Conservation (phyloP, 2,888 invertebrate genomes). For the Drosophila seclusa region DNA sequence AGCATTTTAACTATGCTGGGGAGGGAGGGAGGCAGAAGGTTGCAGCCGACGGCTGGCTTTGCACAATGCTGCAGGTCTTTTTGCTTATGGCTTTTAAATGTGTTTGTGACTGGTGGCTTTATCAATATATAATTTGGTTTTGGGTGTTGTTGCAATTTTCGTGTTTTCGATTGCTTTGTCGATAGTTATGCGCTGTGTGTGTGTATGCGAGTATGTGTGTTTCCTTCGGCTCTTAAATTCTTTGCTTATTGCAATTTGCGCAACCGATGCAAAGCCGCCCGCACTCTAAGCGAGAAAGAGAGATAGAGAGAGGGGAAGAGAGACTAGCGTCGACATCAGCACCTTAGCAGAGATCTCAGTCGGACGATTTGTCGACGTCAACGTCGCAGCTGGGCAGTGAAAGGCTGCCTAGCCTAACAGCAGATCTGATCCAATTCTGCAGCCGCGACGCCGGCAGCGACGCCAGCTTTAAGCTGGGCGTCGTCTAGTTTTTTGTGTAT, state of each 20-base stretch:
- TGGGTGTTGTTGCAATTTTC: constrained; percentile 68
- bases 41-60: background rate
- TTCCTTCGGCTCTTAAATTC: constrained; percentile 70
- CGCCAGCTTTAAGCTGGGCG: constrained; percentile 52
- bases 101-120: constrained; percentile 65
- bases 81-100: constrained; percentile 75
- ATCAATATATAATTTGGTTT: constrained; percentile 77
- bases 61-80: constrained; percentile 46
- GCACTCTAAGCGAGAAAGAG: constrained; percentile 11
- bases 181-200: constrained; percentile 52
- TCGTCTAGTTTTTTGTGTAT: constrained; percentile 66
- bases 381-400: constrained; percentile 58
- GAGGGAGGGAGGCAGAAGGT: background rate
- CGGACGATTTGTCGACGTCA: constrained; percentile 61
- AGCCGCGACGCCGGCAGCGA: constrained; percentile 27
- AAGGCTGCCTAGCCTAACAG: constrained; percentile 47
- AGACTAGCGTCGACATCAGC: constrained; percentile 42
- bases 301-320: constrained; percentile 16
- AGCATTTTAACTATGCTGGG: constrained; percentile 14
- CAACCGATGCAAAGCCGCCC: constrained; percentile 64
- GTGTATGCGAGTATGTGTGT: constrained; percentile 40
- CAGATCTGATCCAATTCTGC: constrained; percentile 66
- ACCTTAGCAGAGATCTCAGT: constrained; percentile 63
- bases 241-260: constrained; percentile 77
- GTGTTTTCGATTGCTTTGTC: constrained; percentile 64